Conservation (phyloP, 2,113 vertebrate genomes). For the Piprites chloris region DNA sequence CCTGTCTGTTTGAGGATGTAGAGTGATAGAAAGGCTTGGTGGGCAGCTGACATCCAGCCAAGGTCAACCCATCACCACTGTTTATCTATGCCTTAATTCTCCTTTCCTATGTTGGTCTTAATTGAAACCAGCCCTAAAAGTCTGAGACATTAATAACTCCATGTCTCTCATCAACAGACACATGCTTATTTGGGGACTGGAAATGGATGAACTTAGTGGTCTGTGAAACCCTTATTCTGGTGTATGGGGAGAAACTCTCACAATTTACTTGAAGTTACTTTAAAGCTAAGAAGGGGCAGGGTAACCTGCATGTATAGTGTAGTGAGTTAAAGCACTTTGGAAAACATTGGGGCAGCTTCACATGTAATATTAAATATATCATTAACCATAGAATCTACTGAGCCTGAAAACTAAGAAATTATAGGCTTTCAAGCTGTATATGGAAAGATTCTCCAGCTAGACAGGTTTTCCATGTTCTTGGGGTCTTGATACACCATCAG, state of each 20-base stretch:
- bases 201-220: neutral
- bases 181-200: neutral
- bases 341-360: neutral
- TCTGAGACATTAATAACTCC: neutral
- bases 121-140: neutral
- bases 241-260: neutral
- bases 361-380: neutral
- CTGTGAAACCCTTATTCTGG: neutral
- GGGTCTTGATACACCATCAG: neutral
- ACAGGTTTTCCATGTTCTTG: neutral
- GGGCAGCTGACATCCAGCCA: neutral
- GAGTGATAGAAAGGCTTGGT: neutral
- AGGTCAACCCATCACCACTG: neutral
- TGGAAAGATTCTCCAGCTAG: neutral
- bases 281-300: neutral
- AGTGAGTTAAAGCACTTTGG: neutral
- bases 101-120: neutral
- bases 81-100: neutral
- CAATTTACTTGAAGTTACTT: neutral
- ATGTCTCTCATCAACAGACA: neutral
- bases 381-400: neutral
- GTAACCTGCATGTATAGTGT: neutral
- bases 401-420: neutral
- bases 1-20: neutral
- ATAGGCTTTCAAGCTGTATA: neutral